phyloP scores from a whole-genome alignment of 2,113 vertebrate genomes.

The Tringa solitaria region DNA sequence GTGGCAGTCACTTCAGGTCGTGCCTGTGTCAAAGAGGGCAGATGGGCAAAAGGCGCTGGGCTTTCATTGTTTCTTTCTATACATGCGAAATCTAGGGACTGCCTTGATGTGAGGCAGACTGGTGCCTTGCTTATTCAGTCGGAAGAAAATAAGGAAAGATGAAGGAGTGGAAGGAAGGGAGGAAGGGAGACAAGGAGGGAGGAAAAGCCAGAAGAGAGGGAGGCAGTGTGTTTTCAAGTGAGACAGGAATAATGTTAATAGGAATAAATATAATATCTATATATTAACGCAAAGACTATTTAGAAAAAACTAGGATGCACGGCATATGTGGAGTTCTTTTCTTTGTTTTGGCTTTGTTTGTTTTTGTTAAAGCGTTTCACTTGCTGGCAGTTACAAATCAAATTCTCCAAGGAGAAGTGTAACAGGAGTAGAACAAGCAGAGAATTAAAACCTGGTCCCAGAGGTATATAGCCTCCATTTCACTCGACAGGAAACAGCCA shows the following conservation, averaged over 20 bases:
- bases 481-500: background rate
- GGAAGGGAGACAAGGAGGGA: background rate
- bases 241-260: background rate
- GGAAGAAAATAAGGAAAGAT: background rate
- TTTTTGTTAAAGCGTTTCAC: conserved; percentile 20
- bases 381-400: conserved; percentile 15
- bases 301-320: background rate
- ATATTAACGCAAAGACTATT: background rate
- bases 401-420: conserved; percentile 11
- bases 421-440: background rate
- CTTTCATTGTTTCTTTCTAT: background rate
- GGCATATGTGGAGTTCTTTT: background rate
- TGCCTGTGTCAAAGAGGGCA: background rate
- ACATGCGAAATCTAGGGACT: background rate
- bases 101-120: background rate
- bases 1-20: background rate
- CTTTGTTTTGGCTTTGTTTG: background rate
- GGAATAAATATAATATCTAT: background rate
- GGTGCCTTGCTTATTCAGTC: background rate
- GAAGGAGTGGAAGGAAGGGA: background rate
- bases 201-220: background rate
- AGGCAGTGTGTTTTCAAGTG: background rate
- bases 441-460: conserved; percentile 28
- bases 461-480: background rate
- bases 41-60: background rate